Conservation (phyloP, 2,797 vertebrate species). For the Heterohyrax brucei region DNA sequence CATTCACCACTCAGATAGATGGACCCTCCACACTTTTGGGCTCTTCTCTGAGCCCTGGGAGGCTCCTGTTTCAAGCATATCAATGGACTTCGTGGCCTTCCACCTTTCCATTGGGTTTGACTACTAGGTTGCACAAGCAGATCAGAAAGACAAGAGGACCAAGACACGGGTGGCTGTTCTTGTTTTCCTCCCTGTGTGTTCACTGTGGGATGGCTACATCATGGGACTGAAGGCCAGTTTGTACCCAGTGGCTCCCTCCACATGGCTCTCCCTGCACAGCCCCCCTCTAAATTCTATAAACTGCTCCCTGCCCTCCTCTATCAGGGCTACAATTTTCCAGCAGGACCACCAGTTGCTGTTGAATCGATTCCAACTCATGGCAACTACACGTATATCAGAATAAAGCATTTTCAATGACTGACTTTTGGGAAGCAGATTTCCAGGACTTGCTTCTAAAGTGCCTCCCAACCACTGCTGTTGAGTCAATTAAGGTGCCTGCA, state of each 20-base stretch:
- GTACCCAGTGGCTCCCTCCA: neutral
- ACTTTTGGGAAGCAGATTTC: neutral
- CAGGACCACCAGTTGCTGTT: neutral
- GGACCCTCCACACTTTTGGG: neutral
- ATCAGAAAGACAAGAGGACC: neutral
- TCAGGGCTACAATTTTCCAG: neutral
- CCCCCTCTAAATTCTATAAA: neutral
- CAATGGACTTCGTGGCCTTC: neutral
- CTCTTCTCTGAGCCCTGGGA: neutral
- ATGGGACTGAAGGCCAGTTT: neutral
- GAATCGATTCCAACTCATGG: neutral
- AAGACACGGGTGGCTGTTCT: neutral
- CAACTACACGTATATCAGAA: neutral
- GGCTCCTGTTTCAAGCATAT: neutral
- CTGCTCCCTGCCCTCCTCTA: neutral
- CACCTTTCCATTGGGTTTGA: neutral
- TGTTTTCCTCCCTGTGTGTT: neutral
- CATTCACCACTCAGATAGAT: neutral
- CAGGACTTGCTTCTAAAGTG: neutral
- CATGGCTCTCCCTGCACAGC: neutral
- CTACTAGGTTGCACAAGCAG: neutral
- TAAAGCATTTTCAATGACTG: neutral
- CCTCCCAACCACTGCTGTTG: neutral
- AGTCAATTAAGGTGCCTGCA: neutral
- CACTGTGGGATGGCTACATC: rapidly evolving